Evolutionary conservation across 2,888 invertebrate genomes (phyloP), one percentile per base, ranked within the genome.

Genomic region (Drosophila quinaria): DNA sequence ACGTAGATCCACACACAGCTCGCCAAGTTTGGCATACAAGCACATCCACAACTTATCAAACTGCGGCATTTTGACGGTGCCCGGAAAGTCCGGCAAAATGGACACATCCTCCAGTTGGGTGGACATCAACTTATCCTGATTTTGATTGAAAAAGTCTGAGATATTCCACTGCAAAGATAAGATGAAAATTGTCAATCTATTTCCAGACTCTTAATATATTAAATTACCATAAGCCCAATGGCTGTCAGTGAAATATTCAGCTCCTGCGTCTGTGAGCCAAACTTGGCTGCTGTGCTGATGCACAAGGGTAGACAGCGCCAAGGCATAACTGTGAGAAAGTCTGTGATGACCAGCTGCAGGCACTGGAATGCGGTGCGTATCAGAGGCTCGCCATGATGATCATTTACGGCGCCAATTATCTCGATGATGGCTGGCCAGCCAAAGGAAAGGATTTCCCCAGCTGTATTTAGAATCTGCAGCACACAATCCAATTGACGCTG

Each of bases 31-130:
- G 13, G 97, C 96, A 92, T 97, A 98, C 58, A 99, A 94, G 90
- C 98, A 98, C 97, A 99, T 98, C 98, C 98, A 99, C 9, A 99
- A 94, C 89, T 96, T 96, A 93, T 98, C 98, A 84, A 98, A 97
- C 60, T 97, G 96, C 17, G 97, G 96, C 94, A 97, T 95, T 83
- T 97, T 96, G 4, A 96, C 94, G 55, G 96, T 96, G 75, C 96
- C 96, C 15, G 97, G 97, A 92, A 97, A 96, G 90, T 97, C 97
- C 1, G 97, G 97, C 80, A 96, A 95, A 35, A 96, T 95, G n/a
- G 95, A 94, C 9, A 94, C 93, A 90, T 97, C 97, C 82, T 95
- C 95, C 33, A 95, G 95, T 70, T 97, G 93, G 19, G 96, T 96
- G 61, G 95, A 94, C 85, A 95, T 95, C 49, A 97, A 93, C 92